Evolutionary conservation across 1,140 invertebrate genomes (phyloP).

Genomic region (Ladona fulva): DNA sequence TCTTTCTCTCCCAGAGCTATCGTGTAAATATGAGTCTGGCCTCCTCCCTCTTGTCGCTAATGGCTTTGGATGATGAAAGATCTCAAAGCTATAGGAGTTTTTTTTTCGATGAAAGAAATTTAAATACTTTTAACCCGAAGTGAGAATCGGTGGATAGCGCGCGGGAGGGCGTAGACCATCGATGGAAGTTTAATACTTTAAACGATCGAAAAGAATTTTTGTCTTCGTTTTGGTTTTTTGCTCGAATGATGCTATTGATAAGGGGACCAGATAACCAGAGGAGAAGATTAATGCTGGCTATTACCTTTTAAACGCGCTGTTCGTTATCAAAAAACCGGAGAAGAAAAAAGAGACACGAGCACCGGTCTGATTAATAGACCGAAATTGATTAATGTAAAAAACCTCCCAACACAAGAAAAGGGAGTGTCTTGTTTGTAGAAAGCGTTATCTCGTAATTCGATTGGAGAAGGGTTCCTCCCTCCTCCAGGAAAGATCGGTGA

Average conservation of each 20-base stretch:
- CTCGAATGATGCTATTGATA: not conserved
- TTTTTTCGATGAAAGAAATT: no score
- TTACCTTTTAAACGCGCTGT: slow-evolving; percentile 6
- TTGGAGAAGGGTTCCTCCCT: not conserved
- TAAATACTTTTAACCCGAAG: no score
- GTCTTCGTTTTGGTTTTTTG: no score
- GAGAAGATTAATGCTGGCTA: not conserved
- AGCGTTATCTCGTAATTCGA: slow-evolving; percentile 2
- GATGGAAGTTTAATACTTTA: no score
- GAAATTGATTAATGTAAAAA: not conserved
- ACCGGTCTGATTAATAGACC: not conserved
- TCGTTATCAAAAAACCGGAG: not conserved
- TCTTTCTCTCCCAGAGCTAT: slow-evolving; percentile 3
- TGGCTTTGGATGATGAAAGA: not conserved
- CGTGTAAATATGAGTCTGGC: not conserved
- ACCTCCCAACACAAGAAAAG: not conserved
- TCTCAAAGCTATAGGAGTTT: no score
- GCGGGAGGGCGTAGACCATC: no score
- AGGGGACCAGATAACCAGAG: not conserved
- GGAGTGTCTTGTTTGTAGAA: not conserved
- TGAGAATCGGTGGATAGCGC: no score
- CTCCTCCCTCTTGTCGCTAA: not conserved
- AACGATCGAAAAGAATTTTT: no score
- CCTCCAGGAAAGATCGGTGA: no score
- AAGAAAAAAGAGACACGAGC: not conserved